Conservation (phyloP, 2,888 invertebrate species). For the Tigriopus californicus region DNA sequence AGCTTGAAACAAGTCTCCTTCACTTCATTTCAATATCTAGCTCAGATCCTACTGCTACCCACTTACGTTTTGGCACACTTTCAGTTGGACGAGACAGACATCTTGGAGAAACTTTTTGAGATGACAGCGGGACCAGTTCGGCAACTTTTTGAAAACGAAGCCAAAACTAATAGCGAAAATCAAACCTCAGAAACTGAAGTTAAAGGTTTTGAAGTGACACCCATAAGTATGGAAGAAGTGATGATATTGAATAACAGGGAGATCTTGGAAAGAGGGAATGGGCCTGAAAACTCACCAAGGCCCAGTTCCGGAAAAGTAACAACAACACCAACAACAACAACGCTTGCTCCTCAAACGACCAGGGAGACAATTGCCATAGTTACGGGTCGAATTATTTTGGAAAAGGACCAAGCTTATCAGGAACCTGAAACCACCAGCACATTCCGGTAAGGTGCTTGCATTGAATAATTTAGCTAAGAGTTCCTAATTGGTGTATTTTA, state of each 20-base stretch:
- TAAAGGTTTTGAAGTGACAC: neutral
- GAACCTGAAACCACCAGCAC: too few species aligned
- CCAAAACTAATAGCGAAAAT: too few species aligned
- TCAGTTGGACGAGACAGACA: neutral
- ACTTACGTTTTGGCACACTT: neutral
- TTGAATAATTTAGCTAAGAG: too few species aligned
- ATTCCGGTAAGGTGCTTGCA: too few species aligned
- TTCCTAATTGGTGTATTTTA: too few species aligned
- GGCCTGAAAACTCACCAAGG: neutral
- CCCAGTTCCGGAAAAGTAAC: too few species aligned
- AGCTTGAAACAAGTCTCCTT: neutral
- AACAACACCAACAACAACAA: too few species aligned
- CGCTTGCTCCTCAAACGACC: too few species aligned
- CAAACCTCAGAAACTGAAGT: too few species aligned
- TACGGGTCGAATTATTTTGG: too few species aligned
- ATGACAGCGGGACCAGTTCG: neutral
- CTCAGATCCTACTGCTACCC: neutral
- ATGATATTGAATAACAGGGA: neutral
- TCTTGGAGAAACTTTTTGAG: neutral
- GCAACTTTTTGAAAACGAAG: neutral
- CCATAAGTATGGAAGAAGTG: neutral
- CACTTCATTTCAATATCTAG: neutral
- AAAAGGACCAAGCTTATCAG: too few species aligned
- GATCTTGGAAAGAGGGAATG: neutral
- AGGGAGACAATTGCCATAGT: too few species aligned